Evolutionary conservation across 2,888 invertebrate genomes (phyloP).

Genomic region (Thereva nobilitata): DNA sequence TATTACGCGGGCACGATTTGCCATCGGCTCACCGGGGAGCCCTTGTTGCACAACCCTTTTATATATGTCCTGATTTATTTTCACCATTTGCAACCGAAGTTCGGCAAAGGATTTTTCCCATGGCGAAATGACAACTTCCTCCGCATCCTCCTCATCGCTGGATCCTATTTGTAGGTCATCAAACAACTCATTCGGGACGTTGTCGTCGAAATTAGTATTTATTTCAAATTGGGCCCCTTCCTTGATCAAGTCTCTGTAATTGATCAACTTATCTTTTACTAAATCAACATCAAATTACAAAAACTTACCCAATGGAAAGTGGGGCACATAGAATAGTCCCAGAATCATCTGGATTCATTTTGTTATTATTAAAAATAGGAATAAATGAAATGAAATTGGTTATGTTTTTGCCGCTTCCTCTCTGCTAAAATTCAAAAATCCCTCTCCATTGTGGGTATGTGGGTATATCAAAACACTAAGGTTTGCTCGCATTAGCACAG

Average conservation of each 20-base stretch:
- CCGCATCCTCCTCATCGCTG: slow-evolving; percentile 46
- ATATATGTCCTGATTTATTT: slow-evolving; percentile 48
- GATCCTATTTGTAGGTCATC: slow-evolving; percentile 47
- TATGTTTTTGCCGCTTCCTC: no score
- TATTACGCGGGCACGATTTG: slow-evolving; percentile 50
- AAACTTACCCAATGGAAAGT: slow-evolving; percentile 15
- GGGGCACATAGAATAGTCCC: background rate
- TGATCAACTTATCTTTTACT: background rate
- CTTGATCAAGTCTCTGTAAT: slow-evolving; percentile 47
- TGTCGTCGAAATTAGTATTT: slow-evolving; percentile 49
- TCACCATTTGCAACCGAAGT: slow-evolving; percentile 49
- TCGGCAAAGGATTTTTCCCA: slow-evolving; percentile 54
- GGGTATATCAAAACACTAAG: no score
- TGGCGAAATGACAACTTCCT: slow-evolving; percentile 48
- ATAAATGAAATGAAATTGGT: no score
- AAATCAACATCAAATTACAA: background rate
- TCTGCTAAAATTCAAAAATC: no score
- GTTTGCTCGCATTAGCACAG: no score
- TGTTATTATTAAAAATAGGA: background rate
- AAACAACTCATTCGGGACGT: slow-evolving; percentile 44
- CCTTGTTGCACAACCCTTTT: slow-evolving; percentile 49
- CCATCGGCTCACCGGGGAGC: slow-evolving; percentile 45
- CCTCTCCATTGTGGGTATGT: no score
- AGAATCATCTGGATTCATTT: background rate
- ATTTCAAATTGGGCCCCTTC: slow-evolving; percentile 52